These are phyloP conservation scores for Mechanitis mazaeus DNA, from an alignment of 2,888 invertebrate species.

Conservation along the genomic window DNA sequence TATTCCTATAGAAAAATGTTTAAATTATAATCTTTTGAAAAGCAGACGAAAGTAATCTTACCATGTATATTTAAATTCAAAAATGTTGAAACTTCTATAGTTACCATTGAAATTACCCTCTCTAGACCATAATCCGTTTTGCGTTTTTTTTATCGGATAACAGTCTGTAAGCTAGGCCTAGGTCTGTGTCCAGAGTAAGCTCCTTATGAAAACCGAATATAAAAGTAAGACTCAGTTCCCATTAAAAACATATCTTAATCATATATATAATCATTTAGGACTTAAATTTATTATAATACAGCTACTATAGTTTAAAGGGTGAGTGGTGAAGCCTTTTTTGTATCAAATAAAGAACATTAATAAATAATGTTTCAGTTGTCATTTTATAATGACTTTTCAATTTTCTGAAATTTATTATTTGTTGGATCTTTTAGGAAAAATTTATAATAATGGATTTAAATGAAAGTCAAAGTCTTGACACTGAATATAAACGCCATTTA, in stretches of 20 bases:
- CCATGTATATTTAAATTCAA: no score
- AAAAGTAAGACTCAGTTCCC: constrained; percentile 29
- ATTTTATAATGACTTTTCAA: constrained; percentile 10
- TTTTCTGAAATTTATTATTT: constrained; percentile 5
- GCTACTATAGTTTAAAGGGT: no score
- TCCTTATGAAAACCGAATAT: constrained; percentile 29
- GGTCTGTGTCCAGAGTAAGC: constrained; percentile 30
- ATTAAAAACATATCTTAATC: constrained; percentile 28
- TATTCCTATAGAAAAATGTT: no score
- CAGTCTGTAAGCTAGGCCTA: constrained; percentile 28
- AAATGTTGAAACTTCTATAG: no score
- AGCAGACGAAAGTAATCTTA: no score
- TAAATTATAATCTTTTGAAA: no score
- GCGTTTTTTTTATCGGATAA: constrained; percentile 29
- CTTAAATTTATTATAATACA: no score
- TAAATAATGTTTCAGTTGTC: not conserved
- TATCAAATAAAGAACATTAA: not conserved
- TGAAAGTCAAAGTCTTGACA: constrained; percentile 44
- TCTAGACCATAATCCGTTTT: constrained; percentile 14
- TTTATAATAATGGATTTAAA: constrained; percentile 46
- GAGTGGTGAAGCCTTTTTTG: not conserved
- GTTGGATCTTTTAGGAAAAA: constrained; percentile 12
- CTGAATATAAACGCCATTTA: constrained; percentile 59
- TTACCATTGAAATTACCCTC: constrained; percentile 11
- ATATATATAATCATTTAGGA: constrained; percentile 4